Evolutionary conservation across 2,888 invertebrate species (phyloP), one percentile per base, ranked within the genome.

Genomic region (Gymnoscelis rufifasciata): DNA sequence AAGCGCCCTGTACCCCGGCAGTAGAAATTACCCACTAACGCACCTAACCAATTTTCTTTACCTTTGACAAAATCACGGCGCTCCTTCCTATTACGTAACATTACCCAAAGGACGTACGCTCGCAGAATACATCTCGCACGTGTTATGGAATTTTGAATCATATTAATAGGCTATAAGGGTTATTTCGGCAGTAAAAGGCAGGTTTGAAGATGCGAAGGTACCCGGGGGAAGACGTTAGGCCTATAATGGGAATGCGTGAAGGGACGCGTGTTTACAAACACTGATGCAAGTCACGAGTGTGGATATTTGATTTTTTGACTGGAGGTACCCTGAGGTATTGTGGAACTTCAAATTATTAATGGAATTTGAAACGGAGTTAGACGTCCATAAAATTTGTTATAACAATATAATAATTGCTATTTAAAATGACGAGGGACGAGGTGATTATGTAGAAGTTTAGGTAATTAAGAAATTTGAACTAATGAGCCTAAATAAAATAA

Each of bases 1-100:
- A 23, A 10, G 19, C 43, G 29, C 39, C 30, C 33, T 15, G 10
- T 77, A 72, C 68, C 70, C 64, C 68, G 57, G 66, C 61, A 66
- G 60, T 67, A 64, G 64, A 75, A 80, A 84, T 83, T 78, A 82
- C 78, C 79, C 78, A 79, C 77, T 81, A 81, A 80, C 81, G 72
- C 54, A 58, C 56, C 56, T 76, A 83, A 83, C 83, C 84, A 88
- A 86, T 88, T 86, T 86, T 84, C 80, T 83, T 58, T 87, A 87
- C 87, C 87, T 88, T 87, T 88, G 86, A 87, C 84, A 82, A 82
- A 88, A 88, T 87, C 86, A 80, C 78, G 71, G 63, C 74, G 72
- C 75, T 68, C 68, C 71, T 74, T 75, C 81, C 78, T 82, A 83
- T 84, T 86, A 86, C 80, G 78, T 80, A 80, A 87, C 87, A 84